phyloP scores from a whole-genome alignment of 2,888 invertebrate genomes.

The Drosophila merina region DNA sequence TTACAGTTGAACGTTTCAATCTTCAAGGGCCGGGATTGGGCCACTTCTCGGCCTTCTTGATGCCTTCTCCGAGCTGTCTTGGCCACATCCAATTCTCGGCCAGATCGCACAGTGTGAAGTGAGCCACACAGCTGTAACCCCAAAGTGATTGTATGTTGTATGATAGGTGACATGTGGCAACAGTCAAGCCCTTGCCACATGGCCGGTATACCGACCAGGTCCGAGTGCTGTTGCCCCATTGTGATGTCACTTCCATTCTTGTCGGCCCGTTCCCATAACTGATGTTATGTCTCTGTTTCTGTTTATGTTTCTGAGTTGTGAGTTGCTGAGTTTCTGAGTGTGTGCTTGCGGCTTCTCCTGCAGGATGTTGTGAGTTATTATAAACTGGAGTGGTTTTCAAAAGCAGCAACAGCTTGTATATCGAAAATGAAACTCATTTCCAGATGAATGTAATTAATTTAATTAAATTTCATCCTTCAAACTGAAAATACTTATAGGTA shows the following conservation, averaged over 20 bases:
- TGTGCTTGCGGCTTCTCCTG: slow-evolving; percentile 57
- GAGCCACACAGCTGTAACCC: slow-evolving; percentile 39
- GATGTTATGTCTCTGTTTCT: slow-evolving; percentile 11
- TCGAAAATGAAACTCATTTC: slow-evolving; percentile 34
- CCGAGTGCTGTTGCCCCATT: slow-evolving; percentile 25
- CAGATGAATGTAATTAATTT: slow-evolving; percentile 28
- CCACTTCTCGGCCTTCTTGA: slow-evolving; percentile 23
- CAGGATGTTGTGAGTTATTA: slow-evolving; percentile 71
- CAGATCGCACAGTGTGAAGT: slow-evolving; percentile 47
- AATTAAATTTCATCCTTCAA: slow-evolving; percentile 11
- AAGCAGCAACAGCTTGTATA: slow-evolving; percentile 45
- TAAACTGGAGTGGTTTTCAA: slow-evolving; percentile 64
- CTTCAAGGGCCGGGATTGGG: slow-evolving; percentile 20
- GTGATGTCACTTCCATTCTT: slow-evolving; percentile 64
- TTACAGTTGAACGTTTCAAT: slow-evolving; percentile 42
- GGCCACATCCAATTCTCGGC: slow-evolving; percentile 44
- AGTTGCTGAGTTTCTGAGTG: slow-evolving; percentile 16
- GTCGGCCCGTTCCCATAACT: slow-evolving; percentile 20
- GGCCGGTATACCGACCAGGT: slow-evolving; percentile 25
- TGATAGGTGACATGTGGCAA: slow-evolving; percentile 76
- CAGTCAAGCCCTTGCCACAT: slow-evolving; percentile 58
- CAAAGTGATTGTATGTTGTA: slow-evolving; percentile 75
- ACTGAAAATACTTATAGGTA: background rate
- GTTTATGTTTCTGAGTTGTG: background rate
- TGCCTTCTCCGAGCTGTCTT: slow-evolving; percentile 47